Base-by-base conservation (phyloP, 2,797 vertebrate genomes). In the Octomys mimax region DNA sequence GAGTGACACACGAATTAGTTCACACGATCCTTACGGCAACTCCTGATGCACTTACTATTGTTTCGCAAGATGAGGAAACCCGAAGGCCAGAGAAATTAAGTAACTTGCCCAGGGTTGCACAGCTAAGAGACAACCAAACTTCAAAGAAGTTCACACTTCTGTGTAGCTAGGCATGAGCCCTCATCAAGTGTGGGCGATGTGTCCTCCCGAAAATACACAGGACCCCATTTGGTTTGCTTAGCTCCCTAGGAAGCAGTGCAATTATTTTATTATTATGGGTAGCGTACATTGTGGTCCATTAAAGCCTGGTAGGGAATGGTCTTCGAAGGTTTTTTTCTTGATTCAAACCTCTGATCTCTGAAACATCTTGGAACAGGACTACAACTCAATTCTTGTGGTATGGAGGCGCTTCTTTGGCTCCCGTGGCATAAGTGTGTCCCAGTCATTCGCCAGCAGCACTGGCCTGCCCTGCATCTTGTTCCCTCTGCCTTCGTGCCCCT, bases 401-500 rank as follows among this genome's bases (percentile, higher is more conserved):
- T 97, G 97, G 98, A 98, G 97, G 97, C 98, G 97, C 52, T 95
- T 97, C 96, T 98, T 97, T 97, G 96, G 97, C 95, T 97, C 86
- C 0, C 68, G 64, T 95, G 92, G 96, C 89, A 94, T 94, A 92
- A 94, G 83, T 77, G 82, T 97, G 91, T 95, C 97, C 93, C 97
- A 98, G 98, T 96, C 22, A 96, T 97, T 98, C 96, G 83, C 88
- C 96, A 97, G 95, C 97, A 97, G 96, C 95, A 98, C 96, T 95
- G 87, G 93, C 94, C 97, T 98, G 96, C 92, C 87, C 89, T 97
- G 98, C 97, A 97, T 96, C 97, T 98, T 97, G 95, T 92, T 98
- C 96, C 96, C 81, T 95, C 96, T 98, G 87, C 96, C 97, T 96
- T 94, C 68, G 92, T 95, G 91, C 71, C 95, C 83, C 59, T 42